These are phyloP conservation scores for Octopus bimaculoides DNA, from an alignment of 1,140 invertebrate genomes.

Conservation along the genomic window DNA sequence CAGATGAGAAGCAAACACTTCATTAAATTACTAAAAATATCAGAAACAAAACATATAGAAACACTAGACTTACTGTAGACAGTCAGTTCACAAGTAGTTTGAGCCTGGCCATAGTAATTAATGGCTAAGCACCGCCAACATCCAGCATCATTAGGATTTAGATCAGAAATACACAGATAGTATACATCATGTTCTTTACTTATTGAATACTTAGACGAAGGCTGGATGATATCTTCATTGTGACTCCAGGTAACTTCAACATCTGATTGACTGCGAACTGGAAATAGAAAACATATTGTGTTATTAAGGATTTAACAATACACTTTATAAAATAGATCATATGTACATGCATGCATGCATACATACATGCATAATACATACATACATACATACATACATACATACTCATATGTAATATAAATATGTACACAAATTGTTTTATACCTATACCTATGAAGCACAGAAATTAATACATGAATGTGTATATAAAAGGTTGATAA, in stretches of 20 bases:
- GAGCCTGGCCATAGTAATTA: conserved; percentile 87
- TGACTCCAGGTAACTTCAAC: conserved; percentile 50
- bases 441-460: no score
- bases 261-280: conserved; percentile 47
- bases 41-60: not conserved
- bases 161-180: conserved; percentile 88
- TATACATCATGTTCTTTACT: conserved; percentile 73
- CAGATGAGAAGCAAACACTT: no score
- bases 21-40: not conserved
- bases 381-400: no score
- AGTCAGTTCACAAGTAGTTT: conserved; percentile 93
- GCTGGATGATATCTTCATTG: conserved; percentile 34
- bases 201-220: conserved; percentile 33
- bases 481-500: no score
- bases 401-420: no score
- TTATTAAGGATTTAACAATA: no score
- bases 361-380: no score
- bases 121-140: conserved; percentile 92
- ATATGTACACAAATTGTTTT: no score
- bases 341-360: no score
- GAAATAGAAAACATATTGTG: conserved; percentile 14
- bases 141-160: conserved; percentile 89
- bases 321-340: no score
- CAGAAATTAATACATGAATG: no score
- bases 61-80: conserved; percentile 79